Base-by-base conservation (phyloP, 35 echinoderm and acorn worm species). In the Ptychodera flava region DNA sequence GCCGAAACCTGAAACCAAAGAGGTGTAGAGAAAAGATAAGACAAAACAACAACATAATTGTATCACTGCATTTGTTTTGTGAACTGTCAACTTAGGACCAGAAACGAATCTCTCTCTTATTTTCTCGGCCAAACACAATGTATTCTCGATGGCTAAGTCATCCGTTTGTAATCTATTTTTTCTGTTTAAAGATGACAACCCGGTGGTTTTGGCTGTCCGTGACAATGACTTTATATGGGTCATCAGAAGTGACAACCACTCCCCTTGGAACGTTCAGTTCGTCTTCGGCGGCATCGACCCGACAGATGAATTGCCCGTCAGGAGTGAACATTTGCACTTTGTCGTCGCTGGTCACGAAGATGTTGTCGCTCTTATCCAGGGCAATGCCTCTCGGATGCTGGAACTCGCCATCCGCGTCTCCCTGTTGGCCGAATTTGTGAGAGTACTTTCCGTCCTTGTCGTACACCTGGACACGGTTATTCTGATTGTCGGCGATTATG, bases 241-340 rank as follows among this genome's bases (percentile, higher is more conserved):
- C 86, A 28, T 94, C 90, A 1, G 90, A 86, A 16, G 85, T 93
- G 0, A 99, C 88, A 1, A 90, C 93, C 0, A 99, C 78, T 15
- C 96, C 96, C n/a, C 92, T 94, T 1, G 96, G 96, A 36, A 94
- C 94, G 76, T 90, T 86, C 16, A 99, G 86, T 22, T 90, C 90
- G 16, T 99, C 92, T 14, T 88, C 93, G 16, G 94, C 96, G 77
- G 80, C 78, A 76, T 93, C 93, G 1, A 99, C 79, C 37, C 93
- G 89, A 86, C 91, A 92, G n/a, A 99, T 29, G 77, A 99, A 99
- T 0, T 37, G 78, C 0, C 96, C 96, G 37, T 99, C 90, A 0
- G 93, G 78, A 33, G 80, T 80, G 81, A 99, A 99, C 88, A 92
- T 94, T 27, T 94, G 80, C 0, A 97, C 88, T 28, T 90, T 87